Percentiles rank a stretch among this genome's conserved stretches.
Evolutionary conservation across 2,113 vertebrate species (phyloP).

Genomic region (Cacatua alba): DNA sequence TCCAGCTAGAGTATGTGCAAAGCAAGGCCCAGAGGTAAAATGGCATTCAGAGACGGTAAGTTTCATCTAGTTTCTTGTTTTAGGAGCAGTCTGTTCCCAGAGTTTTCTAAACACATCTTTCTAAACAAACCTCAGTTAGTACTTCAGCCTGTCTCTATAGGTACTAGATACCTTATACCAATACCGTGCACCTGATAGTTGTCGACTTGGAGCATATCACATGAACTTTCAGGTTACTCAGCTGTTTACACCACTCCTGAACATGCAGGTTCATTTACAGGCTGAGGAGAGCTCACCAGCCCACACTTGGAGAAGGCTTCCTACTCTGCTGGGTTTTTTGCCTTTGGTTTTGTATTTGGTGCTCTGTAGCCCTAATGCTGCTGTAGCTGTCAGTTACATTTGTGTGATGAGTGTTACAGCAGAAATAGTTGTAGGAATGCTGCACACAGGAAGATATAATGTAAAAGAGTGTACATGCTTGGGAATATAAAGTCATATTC

Average conservation of each 20-base stretch:
- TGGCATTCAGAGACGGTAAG: not conserved
- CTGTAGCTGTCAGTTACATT: not conserved
- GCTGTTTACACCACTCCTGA: not conserved
- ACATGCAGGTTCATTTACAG: not conserved
- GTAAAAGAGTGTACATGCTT: not conserved
- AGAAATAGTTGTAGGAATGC: not conserved
- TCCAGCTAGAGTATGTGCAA: not conserved
- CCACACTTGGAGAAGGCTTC: not conserved
- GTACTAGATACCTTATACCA: not conserved
- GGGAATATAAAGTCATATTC: not conserved
- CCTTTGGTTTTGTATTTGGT: not conserved
- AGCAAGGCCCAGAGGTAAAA: not conserved
- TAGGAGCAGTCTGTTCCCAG: not conserved
- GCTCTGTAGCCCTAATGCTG: not conserved
- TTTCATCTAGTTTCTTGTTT: not conserved
- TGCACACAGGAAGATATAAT: rapidly evolving
- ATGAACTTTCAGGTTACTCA: not conserved
- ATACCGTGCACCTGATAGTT: not conserved
- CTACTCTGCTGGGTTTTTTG: not conserved
- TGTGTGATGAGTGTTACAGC: not conserved
- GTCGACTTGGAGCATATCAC: rapidly evolving
- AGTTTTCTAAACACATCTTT: not conserved
- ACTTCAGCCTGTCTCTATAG: not conserved
- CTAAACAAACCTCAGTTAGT: not conserved
- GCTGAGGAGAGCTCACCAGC: not conserved